Conservation (phyloP, 2,797 vertebrate genomes). For the Xiphorhynchus erythropygius region DNA sequence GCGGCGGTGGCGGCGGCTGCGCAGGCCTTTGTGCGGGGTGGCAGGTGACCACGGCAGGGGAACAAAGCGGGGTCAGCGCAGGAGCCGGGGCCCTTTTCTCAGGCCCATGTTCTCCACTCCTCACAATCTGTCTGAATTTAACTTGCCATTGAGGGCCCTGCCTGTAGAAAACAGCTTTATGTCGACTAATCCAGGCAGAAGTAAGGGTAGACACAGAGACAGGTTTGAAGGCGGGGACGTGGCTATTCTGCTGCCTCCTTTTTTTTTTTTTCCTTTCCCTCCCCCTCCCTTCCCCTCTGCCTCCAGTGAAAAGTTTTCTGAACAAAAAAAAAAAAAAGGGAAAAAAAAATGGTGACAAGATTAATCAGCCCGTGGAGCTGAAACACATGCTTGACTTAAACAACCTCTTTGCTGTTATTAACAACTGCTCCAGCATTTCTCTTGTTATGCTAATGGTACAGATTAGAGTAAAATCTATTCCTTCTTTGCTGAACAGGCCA, state of each 20-base stretch:
- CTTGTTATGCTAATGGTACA: slow-evolving; percentile 81
- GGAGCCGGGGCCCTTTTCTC: slow-evolving; percentile 78
- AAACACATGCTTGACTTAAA: slow-evolving; percentile 81
- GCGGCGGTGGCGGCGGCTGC: slow-evolving; percentile 19
- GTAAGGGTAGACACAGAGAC: slow-evolving; percentile 73
- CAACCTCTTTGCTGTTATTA: slow-evolving; percentile 76
- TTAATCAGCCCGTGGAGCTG: slow-evolving; percentile 76
- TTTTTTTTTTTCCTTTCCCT: not conserved
- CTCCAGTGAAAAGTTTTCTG: slow-evolving; percentile 59
- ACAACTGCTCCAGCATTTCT: slow-evolving; percentile 76
- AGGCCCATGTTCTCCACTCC: slow-evolving; percentile 80
- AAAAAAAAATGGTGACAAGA: slow-evolving; percentile 67
- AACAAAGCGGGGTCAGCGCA: slow-evolving; percentile 81
- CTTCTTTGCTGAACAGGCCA: slow-evolving; percentile 72
- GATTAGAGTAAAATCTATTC: slow-evolving; percentile 79
- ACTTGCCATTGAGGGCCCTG: slow-evolving; percentile 76
- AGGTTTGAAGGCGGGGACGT: slow-evolving; percentile 67
- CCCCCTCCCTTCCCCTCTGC: not conserved
- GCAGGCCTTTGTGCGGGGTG: slow-evolving; percentile 73
- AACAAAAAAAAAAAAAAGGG: slow-evolving; percentile 24
- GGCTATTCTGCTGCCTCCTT: slow-evolving; percentile 57
- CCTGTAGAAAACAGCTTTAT: slow-evolving; percentile 83
- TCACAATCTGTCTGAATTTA: slow-evolving; percentile 84
- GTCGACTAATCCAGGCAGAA: slow-evolving; percentile 82
- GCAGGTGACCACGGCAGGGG: slow-evolving; percentile 81